Percentiles rank a stretch among this genome's conserved stretches.
phyloP scores from a whole-genome alignment of 2,888 invertebrate genomes.

The Patella pellucida region DNA sequence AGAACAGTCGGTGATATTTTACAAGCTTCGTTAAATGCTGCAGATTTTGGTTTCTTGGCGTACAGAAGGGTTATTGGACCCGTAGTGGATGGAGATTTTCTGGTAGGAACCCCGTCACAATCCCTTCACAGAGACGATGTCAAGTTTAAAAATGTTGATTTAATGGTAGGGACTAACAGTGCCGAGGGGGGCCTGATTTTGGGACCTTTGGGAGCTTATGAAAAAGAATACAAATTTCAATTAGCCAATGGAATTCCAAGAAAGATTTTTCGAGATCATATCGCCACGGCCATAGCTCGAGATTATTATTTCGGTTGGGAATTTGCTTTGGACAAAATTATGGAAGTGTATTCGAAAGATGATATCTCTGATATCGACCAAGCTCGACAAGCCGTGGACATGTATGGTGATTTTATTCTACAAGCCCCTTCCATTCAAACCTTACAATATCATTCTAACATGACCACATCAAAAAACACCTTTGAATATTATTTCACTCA shows the following conservation, averaged over 20 bases:
- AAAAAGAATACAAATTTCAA: conserved; percentile 20
- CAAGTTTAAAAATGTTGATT: conserved; percentile 25
- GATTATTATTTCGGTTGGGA: conserved; percentile 26
- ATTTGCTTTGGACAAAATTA: background rate
- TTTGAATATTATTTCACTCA: conserved; percentile 31
- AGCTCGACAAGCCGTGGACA: conserved; percentile 22
- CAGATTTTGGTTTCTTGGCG: background rate
- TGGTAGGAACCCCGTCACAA: conserved; percentile 13
- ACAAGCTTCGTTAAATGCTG: conserved; percentile 18
- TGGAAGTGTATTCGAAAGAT: conserved; percentile 12
- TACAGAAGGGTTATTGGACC: conserved; percentile 28
- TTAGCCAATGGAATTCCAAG: conserved; percentile 24
- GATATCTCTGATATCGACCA: conserved; percentile 17
- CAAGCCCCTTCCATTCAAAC: conserved; percentile 27
- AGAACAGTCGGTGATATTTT: conserved; percentile 16
- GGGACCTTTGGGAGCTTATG: conserved; percentile 20
- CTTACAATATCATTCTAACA: conserved; percentile 16
- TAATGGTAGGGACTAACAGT: conserved; percentile 29
- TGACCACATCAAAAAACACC: background rate
- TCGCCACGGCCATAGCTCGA: conserved; percentile 23
- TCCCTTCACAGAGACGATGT: conserved; percentile 21
- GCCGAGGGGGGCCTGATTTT: conserved; percentile 28
- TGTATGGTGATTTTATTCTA: conserved; percentile 36
- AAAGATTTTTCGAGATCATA: conserved; percentile 23
- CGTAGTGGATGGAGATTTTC: conserved; percentile 26